Evolutionary conservation across 2,797 vertebrate species (phyloP), one percentile per base, ranked within the genome.

Genomic region (Falco columbarius): DNA sequence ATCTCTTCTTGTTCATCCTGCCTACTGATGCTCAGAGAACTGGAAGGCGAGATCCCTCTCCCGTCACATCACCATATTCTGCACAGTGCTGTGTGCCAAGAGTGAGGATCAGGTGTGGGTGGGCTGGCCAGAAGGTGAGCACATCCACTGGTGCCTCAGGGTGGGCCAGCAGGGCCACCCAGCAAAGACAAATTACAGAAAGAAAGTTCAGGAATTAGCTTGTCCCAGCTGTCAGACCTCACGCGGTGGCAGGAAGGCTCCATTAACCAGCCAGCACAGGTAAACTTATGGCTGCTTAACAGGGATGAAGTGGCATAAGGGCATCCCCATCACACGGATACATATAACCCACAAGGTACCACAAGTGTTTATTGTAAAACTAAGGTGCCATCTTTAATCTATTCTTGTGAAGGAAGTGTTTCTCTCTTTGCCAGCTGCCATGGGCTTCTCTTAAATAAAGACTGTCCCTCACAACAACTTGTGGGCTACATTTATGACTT

Each of bases 251-350:
- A 42, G 63, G 58, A 38, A 65, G 15, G 23, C 67, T 20, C 47
- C 4, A 4, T 15, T 63, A 47, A 7, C 19, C 30, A 56, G 22
- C 7, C 24, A 38, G 67, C 73, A 71, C 14, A 32, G 36, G 55
- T 5, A 12, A 29, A 22, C 4, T 76, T 42, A 22, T 3, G 22
- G 14, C 26, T 58, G 26, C 51, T 42, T 42, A 22, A 22, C 23
- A 44, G 42, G 24, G 12, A 3, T 30, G n/a, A 46, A 40, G 16
- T 7, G 26, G 13, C 0, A 0, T n/a, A 20, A 49, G 24, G 55
- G 5, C 15, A 59, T 14, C 14, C 5, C 2, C 29, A 8, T 14
- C 3, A 12, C 7, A 32, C 0, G 2, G 27, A 15, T 62, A 32
- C 62, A 65, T 10, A 11, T 3, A 29, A 26, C 14, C 27, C 7